Base-by-base conservation (phyloP, 2,113 vertebrate species). In the Seriola rivoliana region DNA sequence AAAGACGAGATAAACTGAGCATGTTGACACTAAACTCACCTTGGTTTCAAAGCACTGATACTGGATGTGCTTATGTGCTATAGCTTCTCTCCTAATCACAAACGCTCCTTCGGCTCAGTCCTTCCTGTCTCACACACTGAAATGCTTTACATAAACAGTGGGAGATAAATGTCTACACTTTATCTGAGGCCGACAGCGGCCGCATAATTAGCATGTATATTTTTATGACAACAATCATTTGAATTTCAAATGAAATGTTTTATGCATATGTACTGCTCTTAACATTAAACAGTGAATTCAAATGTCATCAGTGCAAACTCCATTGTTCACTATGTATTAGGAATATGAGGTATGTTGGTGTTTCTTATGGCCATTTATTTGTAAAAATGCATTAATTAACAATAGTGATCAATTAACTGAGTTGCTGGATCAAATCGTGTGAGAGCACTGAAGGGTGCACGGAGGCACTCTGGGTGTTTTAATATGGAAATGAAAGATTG, bases 211-310 rank as follows among this genome's bases (percentile, higher is more conserved):
- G 52, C n/a, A 32, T 66, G 14, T 38, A 57, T 50, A 44, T 59
- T 60, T 85, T 62, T 34, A 21, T 71, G 23, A 57, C 55, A 71
- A 60, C 21, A 62, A 38, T n/a, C 4, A 64, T 78, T 87, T 66
- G 58, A 74, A 85, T 86, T 82, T 69, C 62, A 57, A 82, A 86
- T 83, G 19, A 57, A n/a, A 58, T 78, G 13, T 68, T 54, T 82
- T 48, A 77, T 71, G 71, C n/a, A 67, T 67, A 25, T 29, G 10
- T 17, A 5, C 13, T 6, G 25, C 52, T 13, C 48, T 71, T 58
- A 38, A 32, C 21, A 68, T 54, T 80, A 36, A 66, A 40, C n/a
- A 69, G 21, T 55, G 19, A 54, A 63, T 77, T 65, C 5, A 57
- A 73, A 73, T 36, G 44, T 72, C 5, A 0, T 70, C 25, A 42